phyloP scores from a whole-genome alignment of 2,888 invertebrate genomes.

The Creontiades dilutus region DNA sequence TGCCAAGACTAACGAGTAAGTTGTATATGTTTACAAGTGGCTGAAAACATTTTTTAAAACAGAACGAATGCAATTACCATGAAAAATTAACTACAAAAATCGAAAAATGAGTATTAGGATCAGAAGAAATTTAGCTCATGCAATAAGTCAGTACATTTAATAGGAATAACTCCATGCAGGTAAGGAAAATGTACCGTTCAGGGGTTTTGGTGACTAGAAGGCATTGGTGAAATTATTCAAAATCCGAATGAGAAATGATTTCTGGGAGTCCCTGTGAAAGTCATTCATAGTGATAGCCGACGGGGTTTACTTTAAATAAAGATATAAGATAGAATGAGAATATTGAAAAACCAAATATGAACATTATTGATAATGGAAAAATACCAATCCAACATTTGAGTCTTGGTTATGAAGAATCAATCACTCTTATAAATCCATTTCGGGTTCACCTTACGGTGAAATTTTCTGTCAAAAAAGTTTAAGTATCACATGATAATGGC shows the following conservation, averaged over 20 bases:
- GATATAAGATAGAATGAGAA: neutral
- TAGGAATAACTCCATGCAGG: slow-evolving; percentile 13
- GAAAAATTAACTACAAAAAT: neutral
- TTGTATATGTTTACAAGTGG: neutral
- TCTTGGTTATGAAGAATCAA: neutral
- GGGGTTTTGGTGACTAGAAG: slow-evolving; percentile 41
- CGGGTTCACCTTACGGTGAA: slow-evolving; percentile 2
- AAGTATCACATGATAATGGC: neutral
- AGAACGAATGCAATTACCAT: slow-evolving; percentile 13
- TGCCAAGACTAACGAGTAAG: neutral
- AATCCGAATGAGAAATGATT: slow-evolving; percentile 35
- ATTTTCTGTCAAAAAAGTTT: neutral
- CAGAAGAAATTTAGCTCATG: slow-evolving; percentile 33
- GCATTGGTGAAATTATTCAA: slow-evolving; percentile 40
- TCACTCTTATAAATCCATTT: neutral
- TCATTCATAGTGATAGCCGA: slow-evolving; percentile 20
- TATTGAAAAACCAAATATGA: neutral
- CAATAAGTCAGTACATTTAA: slow-evolving; percentile 25
- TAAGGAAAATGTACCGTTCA: slow-evolving; percentile 47
- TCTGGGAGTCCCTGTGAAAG: slow-evolving; percentile 42
- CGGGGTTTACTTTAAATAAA: slow-evolving; percentile 7
- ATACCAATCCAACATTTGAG: neutral
- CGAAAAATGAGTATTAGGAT: neutral
- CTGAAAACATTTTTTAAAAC: neutral
- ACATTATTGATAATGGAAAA: neutral